A percentile compares a stretch with the other conserved stretches of the same genome.
Conservation (phyloP, 2,888 invertebrate genomes). For the Cerastis rubricosa region DNA sequence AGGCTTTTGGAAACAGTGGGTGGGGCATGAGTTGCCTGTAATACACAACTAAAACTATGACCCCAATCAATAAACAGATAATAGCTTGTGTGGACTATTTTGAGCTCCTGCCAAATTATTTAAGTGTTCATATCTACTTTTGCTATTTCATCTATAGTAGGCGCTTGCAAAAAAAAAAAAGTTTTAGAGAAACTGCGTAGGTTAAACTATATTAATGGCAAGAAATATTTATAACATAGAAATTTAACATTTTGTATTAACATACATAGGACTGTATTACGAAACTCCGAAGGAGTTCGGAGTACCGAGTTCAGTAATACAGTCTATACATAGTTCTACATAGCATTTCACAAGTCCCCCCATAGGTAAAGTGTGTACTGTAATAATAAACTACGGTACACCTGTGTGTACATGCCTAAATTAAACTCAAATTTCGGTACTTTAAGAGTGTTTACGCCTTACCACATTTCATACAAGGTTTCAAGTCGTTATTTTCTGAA, state of each 20-base stretch:
- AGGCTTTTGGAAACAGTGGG: neutral
- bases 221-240: neutral
- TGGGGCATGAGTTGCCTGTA: neutral
- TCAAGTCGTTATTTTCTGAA: no score
- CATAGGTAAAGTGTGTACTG: neutral
- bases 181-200: neutral
- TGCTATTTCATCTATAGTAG: conserved; percentile 15
- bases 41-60: neutral
- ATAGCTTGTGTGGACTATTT: neutral
- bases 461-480: no score
- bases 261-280: neutral
- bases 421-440: neutral
- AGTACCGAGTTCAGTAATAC: no score
- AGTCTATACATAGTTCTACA: no score
- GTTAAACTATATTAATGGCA: neutral
- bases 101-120: conserved; percentile 33
- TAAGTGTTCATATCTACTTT: conserved; percentile 12
- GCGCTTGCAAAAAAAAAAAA: conserved; percentile 27
- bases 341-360: neutral
- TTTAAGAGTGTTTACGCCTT: no score
- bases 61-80: neutral
- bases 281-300: no score
- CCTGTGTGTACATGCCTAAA: neutral
- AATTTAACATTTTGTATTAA: no score
- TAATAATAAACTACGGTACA: no score